Percentiles rank a stretch among this genome's conserved stretches.
phyloP scores from a whole-genome alignment of 2,113 vertebrate genomes.

The Pluvialis apricaria region DNA sequence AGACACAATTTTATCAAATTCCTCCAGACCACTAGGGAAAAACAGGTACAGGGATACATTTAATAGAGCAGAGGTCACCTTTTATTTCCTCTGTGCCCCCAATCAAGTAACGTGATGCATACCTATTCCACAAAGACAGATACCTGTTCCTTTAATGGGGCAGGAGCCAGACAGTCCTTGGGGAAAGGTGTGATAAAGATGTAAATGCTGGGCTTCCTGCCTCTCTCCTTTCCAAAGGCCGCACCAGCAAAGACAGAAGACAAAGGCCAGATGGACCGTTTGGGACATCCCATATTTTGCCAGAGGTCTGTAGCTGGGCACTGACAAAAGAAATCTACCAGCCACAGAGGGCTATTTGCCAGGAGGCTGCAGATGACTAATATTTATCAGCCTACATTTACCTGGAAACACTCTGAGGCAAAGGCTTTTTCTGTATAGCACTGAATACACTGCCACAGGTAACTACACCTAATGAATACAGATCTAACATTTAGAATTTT shows the following conservation, averaged over 20 bases:
- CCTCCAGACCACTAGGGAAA: background rate
- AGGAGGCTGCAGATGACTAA: background rate
- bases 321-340: background rate
- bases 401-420: background rate
- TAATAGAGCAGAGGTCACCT: background rate
- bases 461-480: background rate
- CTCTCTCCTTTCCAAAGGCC: background rate
- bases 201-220: background rate
- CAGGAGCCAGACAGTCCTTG: background rate
- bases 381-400: background rate
- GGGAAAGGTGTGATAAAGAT: background rate
- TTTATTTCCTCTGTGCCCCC: background rate
- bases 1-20: background rate
- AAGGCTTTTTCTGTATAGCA: background rate
- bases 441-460: background rate
- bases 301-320: background rate
- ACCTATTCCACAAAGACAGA: background rate
- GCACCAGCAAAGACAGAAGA: background rate
- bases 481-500: background rate
- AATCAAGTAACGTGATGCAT: background rate
- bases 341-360: background rate
- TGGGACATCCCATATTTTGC: background rate
- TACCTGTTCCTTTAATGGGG: background rate
- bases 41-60: background rate
- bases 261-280: rapidly evolving